Evolutionary conservation across 2,888 invertebrate species (phyloP).

Genomic region (Hoplodrina blanda): DNA sequence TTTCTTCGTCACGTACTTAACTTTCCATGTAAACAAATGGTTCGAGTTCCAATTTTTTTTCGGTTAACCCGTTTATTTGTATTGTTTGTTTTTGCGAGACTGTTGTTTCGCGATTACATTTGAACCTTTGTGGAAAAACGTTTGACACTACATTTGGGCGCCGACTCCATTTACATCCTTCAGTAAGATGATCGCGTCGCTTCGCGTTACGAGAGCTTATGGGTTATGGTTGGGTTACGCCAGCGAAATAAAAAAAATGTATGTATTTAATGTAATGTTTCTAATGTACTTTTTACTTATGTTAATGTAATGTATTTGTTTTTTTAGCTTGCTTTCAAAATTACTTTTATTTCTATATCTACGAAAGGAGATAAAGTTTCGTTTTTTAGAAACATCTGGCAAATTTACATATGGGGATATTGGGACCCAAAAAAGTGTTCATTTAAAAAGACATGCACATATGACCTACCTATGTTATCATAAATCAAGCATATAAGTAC

Average conservation of each 20-base stretch:
- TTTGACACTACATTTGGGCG: conserved; percentile 33
- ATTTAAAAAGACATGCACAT: no score
- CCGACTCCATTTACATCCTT: conserved; percentile 26
- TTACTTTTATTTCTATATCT: no score
- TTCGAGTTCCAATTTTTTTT: conserved; percentile 54
- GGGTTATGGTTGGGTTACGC: background rate
- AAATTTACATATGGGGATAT: no score
- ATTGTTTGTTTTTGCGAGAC: conserved; percentile 35
- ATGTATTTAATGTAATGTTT: no score
- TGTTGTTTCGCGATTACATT: conserved; percentile 41
- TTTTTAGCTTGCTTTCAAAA: background rate
- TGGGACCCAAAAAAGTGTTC: no score
- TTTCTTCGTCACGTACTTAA: conserved; percentile 65
- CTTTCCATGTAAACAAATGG: conserved; percentile 68
- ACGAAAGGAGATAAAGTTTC: background rate
- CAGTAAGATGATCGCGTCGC: conserved; percentile 17
- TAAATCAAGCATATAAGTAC: background rate
- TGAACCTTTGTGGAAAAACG: conserved; percentile 32
- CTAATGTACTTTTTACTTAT: no score
- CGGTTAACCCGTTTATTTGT: conserved; percentile 39
- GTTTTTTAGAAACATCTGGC: background rate
- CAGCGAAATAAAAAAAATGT: background rate
- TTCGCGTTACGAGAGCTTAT: background rate
- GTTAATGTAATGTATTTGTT: no score
- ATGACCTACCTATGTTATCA: no score